These are phyloP conservation scores for Blastobasis lacticolella DNA, from an alignment of 2,888 invertebrate species.

Conservation along the genomic window DNA sequence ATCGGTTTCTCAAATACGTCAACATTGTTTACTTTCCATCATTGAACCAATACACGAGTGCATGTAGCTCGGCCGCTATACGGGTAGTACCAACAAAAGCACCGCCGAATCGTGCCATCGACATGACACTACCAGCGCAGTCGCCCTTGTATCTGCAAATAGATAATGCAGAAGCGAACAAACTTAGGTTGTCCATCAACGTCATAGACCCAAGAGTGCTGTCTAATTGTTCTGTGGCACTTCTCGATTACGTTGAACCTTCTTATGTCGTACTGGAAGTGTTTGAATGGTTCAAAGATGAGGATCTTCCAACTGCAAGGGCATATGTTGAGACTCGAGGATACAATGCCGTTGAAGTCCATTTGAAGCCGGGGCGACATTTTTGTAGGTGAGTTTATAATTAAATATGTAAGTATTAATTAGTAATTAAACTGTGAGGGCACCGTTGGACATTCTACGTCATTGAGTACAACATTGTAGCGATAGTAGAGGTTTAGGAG, in stretches of 20 bases:
- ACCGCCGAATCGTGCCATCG: constrained; percentile 24
- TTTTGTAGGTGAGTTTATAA: constrained; percentile 41
- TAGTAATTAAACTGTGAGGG: too few relatives aligned
- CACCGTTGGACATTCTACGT: too few relatives aligned
- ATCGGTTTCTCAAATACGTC: constrained; percentile 20
- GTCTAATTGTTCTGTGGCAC: constrained; percentile 35
- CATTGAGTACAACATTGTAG: too few relatives aligned
- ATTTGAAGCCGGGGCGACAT: constrained; percentile 51
- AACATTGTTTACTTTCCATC: constrained; percentile 44
- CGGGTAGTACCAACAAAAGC: constrained; percentile 27
- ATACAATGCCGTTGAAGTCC: constrained; percentile 41
- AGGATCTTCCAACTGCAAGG: constrained; percentile 31
- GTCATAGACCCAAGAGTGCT: constrained; percentile 49
- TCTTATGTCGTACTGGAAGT: constrained; percentile 47
- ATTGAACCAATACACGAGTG: constrained; percentile 41
- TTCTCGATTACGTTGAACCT: constrained; percentile 41
- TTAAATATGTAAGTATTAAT: too few relatives aligned
- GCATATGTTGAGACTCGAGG: constrained; percentile 40
- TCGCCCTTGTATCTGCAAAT: constrained; percentile 57
- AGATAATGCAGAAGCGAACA: constrained; percentile 42
- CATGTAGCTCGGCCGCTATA: constrained; percentile 34
- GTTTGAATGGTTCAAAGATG: constrained; percentile 54
- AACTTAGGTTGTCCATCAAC: constrained; percentile 36
- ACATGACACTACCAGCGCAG: constrained; percentile 40
- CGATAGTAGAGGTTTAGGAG: too few relatives aligned